These are phyloP conservation scores for Craniophora ligustri DNA, from an alignment of 2,888 invertebrate genomes.

Conservation along the genomic window DNA sequence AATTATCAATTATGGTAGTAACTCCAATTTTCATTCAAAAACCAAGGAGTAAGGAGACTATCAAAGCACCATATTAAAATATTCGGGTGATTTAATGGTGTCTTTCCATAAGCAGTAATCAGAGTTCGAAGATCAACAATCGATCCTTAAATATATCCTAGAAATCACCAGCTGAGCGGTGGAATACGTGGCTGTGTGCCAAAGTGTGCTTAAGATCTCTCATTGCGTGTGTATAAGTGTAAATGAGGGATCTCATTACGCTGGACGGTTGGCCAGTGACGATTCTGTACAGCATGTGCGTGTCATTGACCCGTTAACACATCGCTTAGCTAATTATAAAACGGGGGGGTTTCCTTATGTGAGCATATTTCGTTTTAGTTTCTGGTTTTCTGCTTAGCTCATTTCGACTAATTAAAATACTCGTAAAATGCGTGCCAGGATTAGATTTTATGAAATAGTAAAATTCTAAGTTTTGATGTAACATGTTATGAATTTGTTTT, in stretches of 20 bases:
- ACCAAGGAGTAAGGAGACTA: too few species aligned
- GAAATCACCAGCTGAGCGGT: conserved; percentile 50
- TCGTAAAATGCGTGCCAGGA: conserved; percentile 40
- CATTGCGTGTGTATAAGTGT: conserved; percentile 20
- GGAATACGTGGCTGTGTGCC: conserved; percentile 68
- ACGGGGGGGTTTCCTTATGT: conserved; percentile 73
- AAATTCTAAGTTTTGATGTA: conserved; percentile 29
- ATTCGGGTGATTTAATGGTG: too few species aligned
- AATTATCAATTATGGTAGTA: too few species aligned
- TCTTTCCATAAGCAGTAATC: conserved; percentile 22
- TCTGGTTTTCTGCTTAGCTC: conserved; percentile 48
- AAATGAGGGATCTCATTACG: conserved; percentile 58
- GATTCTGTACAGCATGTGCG: conserved; percentile 70
- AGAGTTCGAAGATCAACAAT: conserved; percentile 37
- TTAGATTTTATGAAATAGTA: conserved; percentile 35
- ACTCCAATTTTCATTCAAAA: too few species aligned
- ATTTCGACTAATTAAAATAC: conserved; percentile 36
- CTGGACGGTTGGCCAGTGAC: conserved; percentile 61
- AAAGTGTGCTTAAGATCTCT: conserved; percentile 62
- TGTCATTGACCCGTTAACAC: conserved; percentile 86
- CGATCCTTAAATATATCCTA: conserved; percentile 48
- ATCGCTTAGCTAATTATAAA: conserved; percentile 83
- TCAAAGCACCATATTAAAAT: too few species aligned
- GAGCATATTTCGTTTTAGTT: conserved; percentile 53
- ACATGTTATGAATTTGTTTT: conserved; percentile 24